Evolutionary conservation across 2,113 vertebrate species (phyloP).

Genomic region (Hippocampus barbouri): DNA sequence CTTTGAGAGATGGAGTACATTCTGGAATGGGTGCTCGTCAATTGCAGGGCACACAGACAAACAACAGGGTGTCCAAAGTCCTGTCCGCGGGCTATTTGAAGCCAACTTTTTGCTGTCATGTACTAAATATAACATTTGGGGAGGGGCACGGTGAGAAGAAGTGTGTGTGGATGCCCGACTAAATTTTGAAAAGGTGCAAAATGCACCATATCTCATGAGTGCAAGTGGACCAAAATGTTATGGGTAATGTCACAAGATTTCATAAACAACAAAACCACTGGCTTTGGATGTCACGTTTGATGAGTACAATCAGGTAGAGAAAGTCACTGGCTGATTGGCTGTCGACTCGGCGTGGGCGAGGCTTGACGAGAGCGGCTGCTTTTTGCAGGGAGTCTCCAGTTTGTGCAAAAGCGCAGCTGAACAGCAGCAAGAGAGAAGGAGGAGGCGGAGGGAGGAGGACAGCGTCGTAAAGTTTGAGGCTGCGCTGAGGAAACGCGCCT

Average conservation of each 20-base stretch:
- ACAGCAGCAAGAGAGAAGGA: slow-evolving; percentile 8
- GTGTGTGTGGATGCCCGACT: background rate
- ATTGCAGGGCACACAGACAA: too few relatives aligned
- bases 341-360: slow-evolving; percentile 20
- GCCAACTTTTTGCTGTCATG: too few relatives aligned
- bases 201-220: background rate
- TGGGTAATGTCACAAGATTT: background rate
- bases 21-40: too few relatives aligned
- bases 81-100: too few relatives aligned
- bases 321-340: slow-evolving; percentile 57
- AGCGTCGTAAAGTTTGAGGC: slow-evolving; percentile 57
- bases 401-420: slow-evolving; percentile 18
- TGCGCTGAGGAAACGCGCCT: slow-evolving; percentile 10
- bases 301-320: background rate
- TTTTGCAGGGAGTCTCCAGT: slow-evolving; percentile 20
- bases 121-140: too few relatives aligned
- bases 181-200: background rate
- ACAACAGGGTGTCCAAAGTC: too few relatives aligned
- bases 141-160: too few relatives aligned
- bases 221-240: background rate
- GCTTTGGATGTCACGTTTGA: background rate
- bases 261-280: background rate
- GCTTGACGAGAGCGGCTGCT: slow-evolving; percentile 35
- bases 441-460: slow-evolving; percentile 9
- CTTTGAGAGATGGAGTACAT: too few relatives aligned